These are phyloP conservation scores for Salvelinus sp. DNA, from an alignment of 2,113 vertebrate genomes.

Conservation along the genomic window DNA sequence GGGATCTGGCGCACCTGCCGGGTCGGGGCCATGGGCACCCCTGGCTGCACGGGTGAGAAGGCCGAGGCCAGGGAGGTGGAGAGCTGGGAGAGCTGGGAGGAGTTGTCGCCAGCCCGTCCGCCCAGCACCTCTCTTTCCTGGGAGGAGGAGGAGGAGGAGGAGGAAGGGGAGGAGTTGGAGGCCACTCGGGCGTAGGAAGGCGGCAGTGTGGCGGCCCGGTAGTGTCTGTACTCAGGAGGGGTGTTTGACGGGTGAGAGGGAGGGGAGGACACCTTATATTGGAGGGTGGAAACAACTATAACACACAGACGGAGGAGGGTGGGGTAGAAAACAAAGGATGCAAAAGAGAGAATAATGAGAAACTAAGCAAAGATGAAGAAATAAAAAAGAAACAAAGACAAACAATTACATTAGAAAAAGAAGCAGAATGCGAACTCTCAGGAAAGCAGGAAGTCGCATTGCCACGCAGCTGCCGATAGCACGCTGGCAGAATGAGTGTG, in stretches of 20 bases:
- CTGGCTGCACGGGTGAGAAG: constrained; percentile 79
- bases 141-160: constrained; percentile 66
- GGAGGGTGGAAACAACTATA: constrained; percentile 77
- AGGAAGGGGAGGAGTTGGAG: constrained; percentile 67
- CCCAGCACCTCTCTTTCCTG: constrained; percentile 67
- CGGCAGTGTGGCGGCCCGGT: constrained; percentile 72
- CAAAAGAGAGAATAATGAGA: constrained; percentile 46
- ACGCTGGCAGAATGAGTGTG: constrained; percentile 57
- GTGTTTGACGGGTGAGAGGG: constrained; percentile 76
- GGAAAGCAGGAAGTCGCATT: constrained; percentile 59
- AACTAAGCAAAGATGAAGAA: constrained; percentile 51
- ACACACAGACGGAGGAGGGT: constrained; percentile 68
- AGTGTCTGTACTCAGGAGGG: constrained; percentile 78
- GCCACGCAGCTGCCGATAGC: constrained; percentile 65
- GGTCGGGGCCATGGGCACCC: constrained; percentile 61
- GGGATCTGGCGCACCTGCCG: constrained; percentile 79
- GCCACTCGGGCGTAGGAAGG: constrained; percentile 74
- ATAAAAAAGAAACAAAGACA: not conserved
- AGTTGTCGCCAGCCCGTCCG: constrained; percentile 67
- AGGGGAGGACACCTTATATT: constrained; percentile 80
- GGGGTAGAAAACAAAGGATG: constrained; percentile 63
- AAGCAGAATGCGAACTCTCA: constrained; percentile 68
- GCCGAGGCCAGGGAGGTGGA: constrained; percentile 75
- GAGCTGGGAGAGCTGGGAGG: constrained; percentile 73
- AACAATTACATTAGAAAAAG: constrained; percentile 58